Conservation (phyloP, 2,113 vertebrate genomes). For the Hymenochirus boettgeri region DNA sequence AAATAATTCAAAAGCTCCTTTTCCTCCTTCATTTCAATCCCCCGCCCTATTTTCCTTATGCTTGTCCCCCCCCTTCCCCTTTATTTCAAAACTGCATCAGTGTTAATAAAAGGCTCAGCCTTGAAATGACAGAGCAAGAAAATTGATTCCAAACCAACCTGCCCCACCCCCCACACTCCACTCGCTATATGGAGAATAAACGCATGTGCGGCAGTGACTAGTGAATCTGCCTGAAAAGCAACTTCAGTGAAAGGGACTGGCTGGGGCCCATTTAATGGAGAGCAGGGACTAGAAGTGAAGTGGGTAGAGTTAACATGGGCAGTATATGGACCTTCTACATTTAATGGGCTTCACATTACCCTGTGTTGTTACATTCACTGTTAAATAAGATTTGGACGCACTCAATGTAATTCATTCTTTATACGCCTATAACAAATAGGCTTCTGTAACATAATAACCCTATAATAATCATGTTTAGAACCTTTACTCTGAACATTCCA, state of each 20-base stretch:
- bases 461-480: too few species aligned
- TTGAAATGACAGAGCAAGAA: constrained; percentile 23
- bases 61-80: background rate
- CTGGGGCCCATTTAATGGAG: too few species aligned
- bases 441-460: too few species aligned
- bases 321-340: too few species aligned
- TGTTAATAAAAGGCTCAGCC: constrained; percentile 24
- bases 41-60: background rate
- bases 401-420: too few species aligned
- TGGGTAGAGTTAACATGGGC: too few species aligned
- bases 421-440: too few species aligned
- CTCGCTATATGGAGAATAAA: background rate
- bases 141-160: constrained; percentile 13
- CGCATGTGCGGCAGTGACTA: background rate
- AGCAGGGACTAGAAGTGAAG: too few species aligned
- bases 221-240: background rate
- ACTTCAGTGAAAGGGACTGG: background rate
- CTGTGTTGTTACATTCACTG: too few species aligned
- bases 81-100: constrained; percentile 5
- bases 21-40: background rate
- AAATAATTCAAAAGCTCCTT: constrained; percentile 18
- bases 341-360: too few species aligned
- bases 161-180: background rate
- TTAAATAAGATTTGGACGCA: too few species aligned
- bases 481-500: too few species aligned